Conservation (phyloP, 2,888 invertebrate genomes). For the Metallyticus violacea region DNA sequence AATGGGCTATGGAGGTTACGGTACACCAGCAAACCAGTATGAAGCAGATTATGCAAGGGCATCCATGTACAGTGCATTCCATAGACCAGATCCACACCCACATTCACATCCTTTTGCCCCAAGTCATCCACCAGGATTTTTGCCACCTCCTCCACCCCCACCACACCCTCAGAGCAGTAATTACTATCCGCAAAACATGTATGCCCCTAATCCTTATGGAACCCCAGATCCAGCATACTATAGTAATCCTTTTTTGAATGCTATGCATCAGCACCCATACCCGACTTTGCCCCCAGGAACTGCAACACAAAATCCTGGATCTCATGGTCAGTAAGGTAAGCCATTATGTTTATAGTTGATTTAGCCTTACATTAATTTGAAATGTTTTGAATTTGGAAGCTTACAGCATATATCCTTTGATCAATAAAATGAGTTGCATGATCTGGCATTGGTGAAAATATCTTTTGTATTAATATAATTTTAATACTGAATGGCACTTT, state of each 20-base stretch:
- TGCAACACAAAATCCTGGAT: background rate
- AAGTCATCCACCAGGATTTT: constrained; percentile 6
- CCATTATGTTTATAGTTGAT: too few species aligned
- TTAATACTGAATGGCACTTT: too few species aligned
- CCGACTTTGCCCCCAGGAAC: constrained; percentile 16
- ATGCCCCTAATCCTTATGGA: constrained; percentile 24
- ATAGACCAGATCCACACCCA: constrained; percentile 35
- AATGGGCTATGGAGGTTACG: constrained; percentile 20
- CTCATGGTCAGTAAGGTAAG: background rate
- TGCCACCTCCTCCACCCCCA: constrained; percentile 8
- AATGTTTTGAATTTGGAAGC: too few species aligned
- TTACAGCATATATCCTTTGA: too few species aligned
- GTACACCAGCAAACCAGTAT: constrained; percentile 17
- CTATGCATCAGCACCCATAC: constrained; percentile 28
- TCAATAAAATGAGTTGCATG: too few species aligned
- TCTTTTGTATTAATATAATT: too few species aligned
- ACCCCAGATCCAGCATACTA: constrained; percentile 24
- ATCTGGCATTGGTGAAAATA: too few species aligned
- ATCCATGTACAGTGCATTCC: constrained; percentile 36
- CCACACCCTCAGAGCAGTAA: constrained; percentile 15
- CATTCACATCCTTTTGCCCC: constrained; percentile 19
- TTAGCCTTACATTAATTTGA: too few species aligned
- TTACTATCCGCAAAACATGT: constrained; percentile 31
- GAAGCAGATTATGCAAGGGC: constrained; percentile 33
- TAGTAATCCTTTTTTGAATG: constrained; percentile 28